Conservation (phyloP, 2,113 vertebrate species). For the Trematomus loennbergii region DNA sequence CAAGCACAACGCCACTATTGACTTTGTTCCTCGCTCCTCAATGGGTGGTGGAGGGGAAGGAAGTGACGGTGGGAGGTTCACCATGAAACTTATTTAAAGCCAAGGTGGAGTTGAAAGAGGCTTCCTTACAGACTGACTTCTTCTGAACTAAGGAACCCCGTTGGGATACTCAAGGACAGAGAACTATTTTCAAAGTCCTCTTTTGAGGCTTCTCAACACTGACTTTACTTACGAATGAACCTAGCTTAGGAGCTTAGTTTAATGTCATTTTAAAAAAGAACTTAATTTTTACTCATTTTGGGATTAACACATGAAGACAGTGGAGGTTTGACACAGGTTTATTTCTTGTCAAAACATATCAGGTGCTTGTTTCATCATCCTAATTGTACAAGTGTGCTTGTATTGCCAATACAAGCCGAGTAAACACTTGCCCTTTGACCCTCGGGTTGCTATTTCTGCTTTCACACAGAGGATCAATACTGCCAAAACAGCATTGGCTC, state of each 20-base stretch:
- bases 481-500: slow-evolving; percentile 17
- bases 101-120: not conserved
- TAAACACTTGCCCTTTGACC: slow-evolving; percentile 42
- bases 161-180: not conserved
- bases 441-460: slow-evolving; percentile 45
- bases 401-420: slow-evolving; percentile 60
- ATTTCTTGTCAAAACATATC: slow-evolving; percentile 29
- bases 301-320: slow-evolving; percentile 8
- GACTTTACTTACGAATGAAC: slow-evolving; percentile 37
- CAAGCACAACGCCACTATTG: slow-evolving; percentile 88
- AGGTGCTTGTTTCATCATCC: slow-evolving; percentile 49
- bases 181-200: slow-evolving; percentile 7
- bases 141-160: slow-evolving; percentile 9
- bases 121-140: slow-evolving; percentile 15
- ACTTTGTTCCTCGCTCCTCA: slow-evolving; percentile 86
- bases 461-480: slow-evolving; percentile 28
- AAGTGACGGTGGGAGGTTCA: slow-evolving; percentile 83
- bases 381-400: slow-evolving; percentile 30
- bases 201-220: slow-evolving; percentile 25
- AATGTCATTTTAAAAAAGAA: slow-evolving; percentile 20
- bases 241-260: slow-evolving; percentile 8
- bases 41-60: slow-evolving; percentile 80
- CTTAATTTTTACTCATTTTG: slow-evolving; percentile 12
- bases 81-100: slow-evolving; percentile 86
- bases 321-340: slow-evolving; percentile 14